These are phyloP conservation scores for Panthera uncia DNA, from an alignment of 2,113 vertebrate species.

Conservation along the genomic window DNA sequence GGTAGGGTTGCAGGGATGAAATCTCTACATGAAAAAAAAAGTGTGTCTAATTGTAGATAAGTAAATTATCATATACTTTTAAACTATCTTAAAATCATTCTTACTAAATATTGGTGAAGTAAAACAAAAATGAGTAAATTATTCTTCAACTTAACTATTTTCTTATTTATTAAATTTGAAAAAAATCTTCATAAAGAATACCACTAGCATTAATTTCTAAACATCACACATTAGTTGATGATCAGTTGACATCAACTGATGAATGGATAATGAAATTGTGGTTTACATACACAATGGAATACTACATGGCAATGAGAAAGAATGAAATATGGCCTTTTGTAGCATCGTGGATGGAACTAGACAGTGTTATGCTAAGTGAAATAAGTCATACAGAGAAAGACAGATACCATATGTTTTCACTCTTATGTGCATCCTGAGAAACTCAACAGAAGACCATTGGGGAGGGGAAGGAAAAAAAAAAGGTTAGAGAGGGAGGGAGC, in stretches of 20 bases:
- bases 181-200: background rate
- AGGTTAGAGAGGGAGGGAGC: no score
- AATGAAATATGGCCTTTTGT: no score
- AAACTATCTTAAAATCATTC: background rate
- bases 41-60: background rate
- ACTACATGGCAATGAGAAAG: no score
- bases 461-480: no score
- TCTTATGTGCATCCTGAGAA: no score
- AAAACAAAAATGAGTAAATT: background rate
- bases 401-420: no score
- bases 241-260: background rate
- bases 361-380: no score
- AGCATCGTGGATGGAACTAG: no score
- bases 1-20: background rate
- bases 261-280: no score
- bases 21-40: background rate
- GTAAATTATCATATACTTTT: background rate
- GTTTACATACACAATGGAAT: no score
- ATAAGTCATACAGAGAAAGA: no score
- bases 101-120: background rate
- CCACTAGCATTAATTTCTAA: background rate
- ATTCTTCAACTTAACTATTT: background rate
- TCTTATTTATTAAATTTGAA: slow-evolving; percentile 13
- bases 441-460: no score
- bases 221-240: background rate